phyloP scores from a whole-genome alignment of 2,797 vertebrate species.

The Chelmon rostratus region DNA sequence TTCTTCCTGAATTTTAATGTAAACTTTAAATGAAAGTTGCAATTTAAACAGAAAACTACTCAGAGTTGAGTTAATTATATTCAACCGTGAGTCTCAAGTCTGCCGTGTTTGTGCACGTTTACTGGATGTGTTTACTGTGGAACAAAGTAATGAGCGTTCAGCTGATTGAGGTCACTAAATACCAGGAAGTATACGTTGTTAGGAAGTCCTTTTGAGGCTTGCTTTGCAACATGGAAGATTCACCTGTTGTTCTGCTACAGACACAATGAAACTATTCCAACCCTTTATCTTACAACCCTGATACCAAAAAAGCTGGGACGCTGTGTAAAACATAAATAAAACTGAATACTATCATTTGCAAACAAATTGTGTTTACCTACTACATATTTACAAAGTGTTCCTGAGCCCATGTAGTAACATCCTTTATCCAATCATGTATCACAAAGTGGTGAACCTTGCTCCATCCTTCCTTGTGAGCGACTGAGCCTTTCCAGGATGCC shows the following conservation, averaged over 20 bases:
- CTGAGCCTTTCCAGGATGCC: too few species aligned
- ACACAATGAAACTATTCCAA: background rate
- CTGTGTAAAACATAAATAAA: too few species aligned
- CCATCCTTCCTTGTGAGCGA: too few species aligned
- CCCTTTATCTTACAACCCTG: background rate
- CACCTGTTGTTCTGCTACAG: background rate
- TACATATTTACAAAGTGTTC: too few species aligned
- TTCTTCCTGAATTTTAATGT: constrained; percentile 8
- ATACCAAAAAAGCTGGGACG: too few species aligned
- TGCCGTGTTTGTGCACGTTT: background rate
- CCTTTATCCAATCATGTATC: too few species aligned
- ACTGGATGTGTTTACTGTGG: background rate
- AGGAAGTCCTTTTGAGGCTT: background rate
- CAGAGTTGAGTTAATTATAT: constrained; percentile 5
- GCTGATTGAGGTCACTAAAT: background rate
- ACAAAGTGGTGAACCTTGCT: too few species aligned
- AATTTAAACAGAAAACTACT: background rate
- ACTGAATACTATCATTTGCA: too few species aligned
- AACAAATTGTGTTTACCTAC: too few species aligned
- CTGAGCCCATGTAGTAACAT: too few species aligned
- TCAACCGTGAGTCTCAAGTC: background rate
- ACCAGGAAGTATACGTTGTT: background rate
- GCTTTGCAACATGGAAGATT: background rate
- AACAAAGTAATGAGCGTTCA: background rate
- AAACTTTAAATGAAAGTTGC: constrained; percentile 19